Percentiles rank a stretch among this genome's conserved stretches.
Evolutionary conservation across 2,113 vertebrate genomes (phyloP).

Genomic region (Elanoides forficatus): DNA sequence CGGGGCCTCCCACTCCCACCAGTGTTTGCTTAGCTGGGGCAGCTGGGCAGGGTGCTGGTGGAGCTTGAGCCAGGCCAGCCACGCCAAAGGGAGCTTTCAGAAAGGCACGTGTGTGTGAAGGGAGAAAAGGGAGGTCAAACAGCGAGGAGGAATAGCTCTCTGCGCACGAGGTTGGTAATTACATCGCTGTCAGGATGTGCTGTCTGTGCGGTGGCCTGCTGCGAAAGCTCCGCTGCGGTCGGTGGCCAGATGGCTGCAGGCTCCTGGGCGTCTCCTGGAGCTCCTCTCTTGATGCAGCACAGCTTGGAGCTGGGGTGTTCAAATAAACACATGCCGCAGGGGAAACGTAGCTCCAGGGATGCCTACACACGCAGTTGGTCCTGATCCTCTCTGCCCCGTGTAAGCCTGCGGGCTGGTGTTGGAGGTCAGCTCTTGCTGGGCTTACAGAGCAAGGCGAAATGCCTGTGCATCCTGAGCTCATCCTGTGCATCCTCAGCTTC

Average conservation of each 20-base stretch:
- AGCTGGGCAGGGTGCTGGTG: neutral
- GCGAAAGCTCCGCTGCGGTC: neutral
- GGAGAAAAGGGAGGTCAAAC: neutral
- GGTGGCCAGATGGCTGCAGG: neutral
- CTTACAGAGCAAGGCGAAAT: fast-evolving
- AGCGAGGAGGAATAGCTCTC: neutral
- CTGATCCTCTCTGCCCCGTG: fast-evolving
- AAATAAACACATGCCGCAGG: fast-evolving
- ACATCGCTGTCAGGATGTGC: neutral
- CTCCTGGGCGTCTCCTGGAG: neutral
- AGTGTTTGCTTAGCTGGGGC: neutral
- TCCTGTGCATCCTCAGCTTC: neutral
- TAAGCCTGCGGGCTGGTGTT: fast-evolving
- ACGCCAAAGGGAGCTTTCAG: neutral
- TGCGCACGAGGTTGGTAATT: neutral
- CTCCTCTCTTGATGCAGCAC: neutral
- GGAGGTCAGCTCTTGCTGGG: neutral
- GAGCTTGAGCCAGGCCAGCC: neutral
- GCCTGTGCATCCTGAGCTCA: neutral
- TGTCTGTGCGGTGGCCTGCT: neutral
- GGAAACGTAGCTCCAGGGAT: neutral
- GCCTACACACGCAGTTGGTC: fast-evolving
- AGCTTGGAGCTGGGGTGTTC: neutral
- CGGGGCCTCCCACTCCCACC: neutral
- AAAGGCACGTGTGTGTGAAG: neutral